These are phyloP conservation scores for Volucella bombylans DNA, from an alignment of 2,888 invertebrate genomes.

Conservation along the genomic window DNA sequence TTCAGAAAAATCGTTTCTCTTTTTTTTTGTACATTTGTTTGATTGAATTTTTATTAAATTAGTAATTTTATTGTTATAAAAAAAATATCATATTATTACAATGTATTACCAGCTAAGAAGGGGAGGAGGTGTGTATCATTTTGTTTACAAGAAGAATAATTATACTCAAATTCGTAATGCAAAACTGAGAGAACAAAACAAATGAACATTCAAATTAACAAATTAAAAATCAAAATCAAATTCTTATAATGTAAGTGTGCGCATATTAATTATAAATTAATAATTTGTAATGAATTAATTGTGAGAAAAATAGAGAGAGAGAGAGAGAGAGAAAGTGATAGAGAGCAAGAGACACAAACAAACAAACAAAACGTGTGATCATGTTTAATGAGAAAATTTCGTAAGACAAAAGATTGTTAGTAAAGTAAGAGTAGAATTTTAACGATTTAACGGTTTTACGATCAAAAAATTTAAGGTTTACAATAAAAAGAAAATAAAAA, in stretches of 20 bases:
- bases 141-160: constrained; percentile 40
- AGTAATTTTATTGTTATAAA: constrained; percentile 54
- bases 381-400: too few relatives aligned
- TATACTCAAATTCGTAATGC: constrained; percentile 36
- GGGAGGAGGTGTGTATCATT: constrained; percentile 24
- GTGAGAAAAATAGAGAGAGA: constrained; percentile 38
- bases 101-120: constrained; percentile 27
- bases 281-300: constrained; percentile 42
- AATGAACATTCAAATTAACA: constrained; percentile 28
- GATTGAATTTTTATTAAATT: constrained; percentile 62
- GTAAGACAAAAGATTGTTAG: too few relatives aligned
- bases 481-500: too few relatives aligned
- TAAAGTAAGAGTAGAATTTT: too few relatives aligned
- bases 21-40: constrained; percentile 55
- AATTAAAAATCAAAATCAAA: constrained; percentile 11
- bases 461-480: too few relatives aligned
- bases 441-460: too few relatives aligned
- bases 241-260: constrained; percentile 18
- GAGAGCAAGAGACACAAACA: too few relatives aligned
- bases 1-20: constrained; percentile 8
- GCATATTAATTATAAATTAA: constrained; percentile 45
- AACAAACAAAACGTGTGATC: too few relatives aligned
- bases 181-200: constrained; percentile 44
- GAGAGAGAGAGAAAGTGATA: constrained; percentile 33
- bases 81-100: constrained; percentile 33